phyloP scores from a whole-genome alignment of 2,888 invertebrate species.

The Acholoe squamosa region DNA sequence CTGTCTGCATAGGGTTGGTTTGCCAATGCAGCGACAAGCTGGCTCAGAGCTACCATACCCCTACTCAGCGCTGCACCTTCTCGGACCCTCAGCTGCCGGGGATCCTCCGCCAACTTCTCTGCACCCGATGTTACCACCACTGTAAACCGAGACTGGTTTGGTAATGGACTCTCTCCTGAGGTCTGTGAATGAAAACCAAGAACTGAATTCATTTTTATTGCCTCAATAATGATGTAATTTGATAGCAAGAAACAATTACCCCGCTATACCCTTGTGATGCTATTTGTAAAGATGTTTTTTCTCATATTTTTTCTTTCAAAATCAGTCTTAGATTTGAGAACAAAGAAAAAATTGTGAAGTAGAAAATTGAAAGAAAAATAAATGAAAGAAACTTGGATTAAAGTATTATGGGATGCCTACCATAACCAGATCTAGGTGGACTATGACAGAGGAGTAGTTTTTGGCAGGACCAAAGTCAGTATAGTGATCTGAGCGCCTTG shows the following conservation, averaged over 20 bases:
- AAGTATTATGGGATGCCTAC: constrained; percentile 71
- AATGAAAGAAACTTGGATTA: neutral
- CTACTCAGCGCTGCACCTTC: constrained; percentile 78
- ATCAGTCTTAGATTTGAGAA: neutral
- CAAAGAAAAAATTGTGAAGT: neutral
- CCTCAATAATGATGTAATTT: no score
- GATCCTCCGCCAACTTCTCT: constrained; percentile 77
- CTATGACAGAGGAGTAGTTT: constrained; percentile 75
- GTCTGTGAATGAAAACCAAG: neutral
- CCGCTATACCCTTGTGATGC: no score
- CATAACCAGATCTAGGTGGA: constrained; percentile 76
- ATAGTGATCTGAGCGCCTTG: constrained; percentile 74
- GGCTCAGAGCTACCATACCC: constrained; percentile 75
- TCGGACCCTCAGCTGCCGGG: constrained; percentile 73
- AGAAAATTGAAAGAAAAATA: neutral
- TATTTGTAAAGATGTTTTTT: no score
- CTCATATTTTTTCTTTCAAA: no score
- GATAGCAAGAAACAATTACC: no score
- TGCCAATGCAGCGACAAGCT: constrained; percentile 77
- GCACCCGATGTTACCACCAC: constrained; percentile 79
- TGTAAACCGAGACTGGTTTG: constrained; percentile 79
- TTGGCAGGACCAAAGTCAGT: constrained; percentile 79
- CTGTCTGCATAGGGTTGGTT: constrained; percentile 78
- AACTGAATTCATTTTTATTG: no score
- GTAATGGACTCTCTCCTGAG: constrained; percentile 66